A percentile compares a stretch with the other conserved stretches of the same genome.
These are phyloP conservation scores for Marmota monax DNA, from an alignment of 2,113 vertebrate genomes.

Conservation along the genomic window DNA sequence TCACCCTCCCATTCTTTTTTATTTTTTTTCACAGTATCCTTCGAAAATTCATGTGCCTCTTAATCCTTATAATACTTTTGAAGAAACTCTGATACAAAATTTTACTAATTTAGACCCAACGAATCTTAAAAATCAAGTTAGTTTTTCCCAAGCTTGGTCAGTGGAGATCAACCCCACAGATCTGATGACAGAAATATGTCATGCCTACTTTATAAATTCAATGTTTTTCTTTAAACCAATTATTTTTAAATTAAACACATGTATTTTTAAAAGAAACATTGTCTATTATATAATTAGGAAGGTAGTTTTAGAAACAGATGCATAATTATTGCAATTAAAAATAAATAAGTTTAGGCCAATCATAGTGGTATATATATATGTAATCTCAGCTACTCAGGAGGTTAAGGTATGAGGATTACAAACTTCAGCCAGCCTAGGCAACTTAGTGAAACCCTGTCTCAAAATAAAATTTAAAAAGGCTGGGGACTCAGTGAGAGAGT, in stretches of 20 bases:
- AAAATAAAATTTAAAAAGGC: background rate
- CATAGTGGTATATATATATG: no score
- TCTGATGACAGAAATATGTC: background rate
- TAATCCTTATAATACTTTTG: background rate
- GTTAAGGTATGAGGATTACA: no score
- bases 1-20: background rate
- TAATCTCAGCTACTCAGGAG: no score
- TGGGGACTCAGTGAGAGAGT: no score
- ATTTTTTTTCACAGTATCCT: background rate
- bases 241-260: conserved; percentile 1
- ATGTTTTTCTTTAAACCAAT: background rate
- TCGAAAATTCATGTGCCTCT: background rate
- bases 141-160: background rate
- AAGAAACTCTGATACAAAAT: background rate
- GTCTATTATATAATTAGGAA: background rate
- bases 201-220: background rate
- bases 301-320: background rate
- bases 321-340: background rate
- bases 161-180: background rate
- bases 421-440: background rate
- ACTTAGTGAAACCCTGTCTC: background rate
- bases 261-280: background rate
- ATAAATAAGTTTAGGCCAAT: background rate
- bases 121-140: background rate
- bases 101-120: background rate